These are phyloP conservation scores for Epinephelus awoara DNA, from an alignment of 2,797 vertebrate species.

Conservation along the genomic window DNA sequence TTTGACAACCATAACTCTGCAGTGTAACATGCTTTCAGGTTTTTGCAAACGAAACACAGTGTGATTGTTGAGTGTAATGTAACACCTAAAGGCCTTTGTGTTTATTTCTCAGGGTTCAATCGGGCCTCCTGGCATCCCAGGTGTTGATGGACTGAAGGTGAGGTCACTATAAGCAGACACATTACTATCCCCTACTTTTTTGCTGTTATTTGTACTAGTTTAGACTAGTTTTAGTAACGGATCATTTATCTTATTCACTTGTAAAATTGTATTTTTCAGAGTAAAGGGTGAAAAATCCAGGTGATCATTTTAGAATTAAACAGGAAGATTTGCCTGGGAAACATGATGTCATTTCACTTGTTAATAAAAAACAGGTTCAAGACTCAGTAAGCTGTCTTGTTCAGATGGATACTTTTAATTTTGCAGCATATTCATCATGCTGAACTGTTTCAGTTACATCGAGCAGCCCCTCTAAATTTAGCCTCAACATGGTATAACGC, in stretches of 20 bases:
- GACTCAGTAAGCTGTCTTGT: not conserved
- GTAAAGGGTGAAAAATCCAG: not conserved
- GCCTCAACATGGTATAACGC: not conserved
- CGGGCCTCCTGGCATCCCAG: slow-evolving; percentile 90
- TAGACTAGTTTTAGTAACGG: no score
- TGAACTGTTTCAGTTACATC: not conserved
- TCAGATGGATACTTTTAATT: not conserved
- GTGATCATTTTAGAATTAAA: not conserved
- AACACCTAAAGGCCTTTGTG: slow-evolving; percentile 48
- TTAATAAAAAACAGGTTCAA: not conserved
- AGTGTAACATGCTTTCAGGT: not conserved
- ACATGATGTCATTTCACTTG: not conserved
- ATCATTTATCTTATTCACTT: not conserved
- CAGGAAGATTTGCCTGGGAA: not conserved
- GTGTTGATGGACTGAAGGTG: slow-evolving; percentile 94
- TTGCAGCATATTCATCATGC: not conserved
- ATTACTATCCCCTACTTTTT: not conserved
- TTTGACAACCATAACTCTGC: not conserved
- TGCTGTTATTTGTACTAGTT: not conserved
- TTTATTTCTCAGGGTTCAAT: slow-evolving; percentile 88
- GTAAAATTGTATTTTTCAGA: not conserved
- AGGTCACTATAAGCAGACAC: slow-evolving; percentile 65
- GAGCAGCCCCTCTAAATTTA: not conserved
- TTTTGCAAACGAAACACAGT: not conserved
- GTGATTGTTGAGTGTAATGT: not conserved